These are phyloP conservation scores for Aegithalos caudatus DNA, from an alignment of 2,113 vertebrate species.

Conservation along the genomic window DNA sequence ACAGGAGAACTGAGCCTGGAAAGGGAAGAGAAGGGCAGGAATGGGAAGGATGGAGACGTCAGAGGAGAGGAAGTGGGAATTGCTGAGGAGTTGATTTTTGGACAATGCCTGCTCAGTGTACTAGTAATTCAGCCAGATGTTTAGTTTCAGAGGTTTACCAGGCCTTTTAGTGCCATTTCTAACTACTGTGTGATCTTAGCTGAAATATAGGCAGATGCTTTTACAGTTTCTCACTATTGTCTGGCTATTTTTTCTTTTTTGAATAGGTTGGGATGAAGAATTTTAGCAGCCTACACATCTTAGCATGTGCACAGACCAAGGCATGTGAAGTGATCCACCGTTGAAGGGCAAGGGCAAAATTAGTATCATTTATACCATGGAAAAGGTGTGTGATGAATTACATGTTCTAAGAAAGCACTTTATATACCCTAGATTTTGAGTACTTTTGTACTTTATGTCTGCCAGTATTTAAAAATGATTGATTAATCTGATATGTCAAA, in stretches of 20 bases:
- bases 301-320: neutral
- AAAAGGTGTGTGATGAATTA: slow-evolving; percentile 81
- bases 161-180: neutral
- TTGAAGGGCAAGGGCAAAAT: slow-evolving; percentile 73
- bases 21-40: neutral
- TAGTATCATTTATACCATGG: slow-evolving; percentile 65
- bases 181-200: neutral
- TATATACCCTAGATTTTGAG: slow-evolving; percentile 72
- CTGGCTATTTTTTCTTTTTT: neutral
- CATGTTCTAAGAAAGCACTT: slow-evolving; percentile 68
- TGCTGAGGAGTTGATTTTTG: neutral
- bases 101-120: neutral
- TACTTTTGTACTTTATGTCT: slow-evolving; percentile 67
- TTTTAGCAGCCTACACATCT: neutral
- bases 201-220: neutral
- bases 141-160: neutral
- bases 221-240: neutral
- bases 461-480: slow-evolving; percentile 84
- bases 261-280: neutral
- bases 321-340: neutral
- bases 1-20: neutral
- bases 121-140: neutral
- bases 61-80: neutral
- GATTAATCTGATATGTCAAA: slow-evolving; percentile 84
- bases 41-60: neutral